Evolutionary conservation across 2,797 vertebrate genomes (phyloP).

Genomic region (Ctenopoma multispine): DNA sequence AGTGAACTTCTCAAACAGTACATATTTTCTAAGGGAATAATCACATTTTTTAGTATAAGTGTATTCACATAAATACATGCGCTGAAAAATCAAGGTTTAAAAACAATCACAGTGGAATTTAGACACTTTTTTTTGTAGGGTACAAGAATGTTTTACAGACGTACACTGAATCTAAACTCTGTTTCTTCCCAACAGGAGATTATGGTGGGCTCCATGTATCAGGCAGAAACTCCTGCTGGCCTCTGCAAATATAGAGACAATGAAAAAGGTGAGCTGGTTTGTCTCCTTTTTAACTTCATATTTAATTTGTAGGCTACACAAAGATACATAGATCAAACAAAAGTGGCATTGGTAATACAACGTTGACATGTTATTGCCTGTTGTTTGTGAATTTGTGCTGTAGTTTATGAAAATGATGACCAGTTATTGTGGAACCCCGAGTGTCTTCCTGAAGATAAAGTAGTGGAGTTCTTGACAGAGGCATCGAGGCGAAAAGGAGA

Average conservation of each 20-base stretch:
- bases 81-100: not conserved
- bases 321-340: not conserved
- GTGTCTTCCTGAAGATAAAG: constrained; percentile 91
- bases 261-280: constrained; percentile 88
- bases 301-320: not conserved
- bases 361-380: not conserved
- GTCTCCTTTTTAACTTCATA: not conserved
- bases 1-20: not conserved
- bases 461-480: constrained; percentile 93
- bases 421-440: constrained; percentile 98
- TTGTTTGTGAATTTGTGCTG: constrained; percentile 16
- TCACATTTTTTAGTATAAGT: not conserved
- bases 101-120: not conserved
- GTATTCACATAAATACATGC: not conserved
- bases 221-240: constrained; percentile 95
- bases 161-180: not conserved
- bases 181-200: constrained; percentile 89
- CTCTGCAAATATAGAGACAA: constrained; percentile 95
- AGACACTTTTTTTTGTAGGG: not conserved
- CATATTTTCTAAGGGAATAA: not conserved
- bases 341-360: not conserved
- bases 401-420: constrained; percentile 98
- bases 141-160: not conserved
- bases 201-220: constrained; percentile 99
- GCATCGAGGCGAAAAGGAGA: constrained; percentile 94